Conservation (phyloP, 1,140 invertebrate species). For the Pseudomyrmex cubaensis region DNA sequence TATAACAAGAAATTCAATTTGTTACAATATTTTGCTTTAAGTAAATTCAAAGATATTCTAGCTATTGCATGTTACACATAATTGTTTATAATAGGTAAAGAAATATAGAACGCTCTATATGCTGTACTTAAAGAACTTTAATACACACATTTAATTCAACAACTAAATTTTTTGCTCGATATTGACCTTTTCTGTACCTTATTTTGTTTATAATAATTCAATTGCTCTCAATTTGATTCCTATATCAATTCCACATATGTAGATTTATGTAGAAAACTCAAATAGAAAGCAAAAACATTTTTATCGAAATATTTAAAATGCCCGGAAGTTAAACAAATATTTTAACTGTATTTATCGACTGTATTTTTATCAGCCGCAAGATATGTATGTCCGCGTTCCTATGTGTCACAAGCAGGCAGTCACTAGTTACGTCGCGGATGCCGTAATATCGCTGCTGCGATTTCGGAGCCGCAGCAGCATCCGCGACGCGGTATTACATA, state of each 20-base stretch:
- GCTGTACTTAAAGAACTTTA: no score
- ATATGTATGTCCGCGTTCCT: slow-evolving; percentile 28
- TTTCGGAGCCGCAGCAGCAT: slow-evolving; percentile 34
- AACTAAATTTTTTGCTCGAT: no score
- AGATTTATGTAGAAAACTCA: no score
- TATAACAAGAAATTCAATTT: neutral
- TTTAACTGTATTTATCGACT: slow-evolving; percentile 23
- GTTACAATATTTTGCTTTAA: no score
- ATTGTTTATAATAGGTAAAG: neutral
- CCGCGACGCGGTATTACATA: neutral
- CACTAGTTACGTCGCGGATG: slow-evolving; percentile 38
- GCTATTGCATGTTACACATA: neutral
- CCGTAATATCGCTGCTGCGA: slow-evolving; percentile 23
- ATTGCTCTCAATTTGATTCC: no score
- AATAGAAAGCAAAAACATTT: neutral
- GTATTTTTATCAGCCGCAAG: slow-evolving; percentile 11
- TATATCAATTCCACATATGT: no score
- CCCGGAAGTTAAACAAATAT: slow-evolving; percentile 10
- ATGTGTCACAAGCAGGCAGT: neutral
- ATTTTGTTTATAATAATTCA: neutral
- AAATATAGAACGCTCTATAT: no score
- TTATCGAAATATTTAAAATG: neutral
- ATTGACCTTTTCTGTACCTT: no score
- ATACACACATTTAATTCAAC: no score
- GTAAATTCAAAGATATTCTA: neutral